These are phyloP conservation scores for Ellobius talpinus DNA, from an alignment of 2,113 vertebrate genomes.

Conservation along the genomic window DNA sequence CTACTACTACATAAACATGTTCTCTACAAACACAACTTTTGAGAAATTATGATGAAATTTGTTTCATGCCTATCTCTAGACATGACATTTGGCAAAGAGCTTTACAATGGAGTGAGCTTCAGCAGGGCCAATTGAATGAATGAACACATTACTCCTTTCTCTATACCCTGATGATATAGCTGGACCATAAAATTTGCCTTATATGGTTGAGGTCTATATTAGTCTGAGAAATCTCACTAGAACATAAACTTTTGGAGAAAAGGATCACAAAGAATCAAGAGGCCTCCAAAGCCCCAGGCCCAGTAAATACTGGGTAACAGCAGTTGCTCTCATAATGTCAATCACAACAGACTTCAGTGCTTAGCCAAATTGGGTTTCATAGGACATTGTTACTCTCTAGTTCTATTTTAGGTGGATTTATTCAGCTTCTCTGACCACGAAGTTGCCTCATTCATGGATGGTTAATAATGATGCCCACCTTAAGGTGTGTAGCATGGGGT, in stretches of 20 bases:
- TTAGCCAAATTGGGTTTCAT: neutral
- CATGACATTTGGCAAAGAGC: neutral
- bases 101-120: neutral
- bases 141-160: neutral
- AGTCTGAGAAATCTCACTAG: neutral
- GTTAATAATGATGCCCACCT: neutral
- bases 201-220: neutral
- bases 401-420: neutral
- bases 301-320: neutral
- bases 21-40: neutral
- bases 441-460: neutral
- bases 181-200: neutral
- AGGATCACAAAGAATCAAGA: neutral
- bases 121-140: neutral
- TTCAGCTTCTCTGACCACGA: neutral
- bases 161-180: neutral
- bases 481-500: neutral
- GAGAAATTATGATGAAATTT: neutral
- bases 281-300: neutral
- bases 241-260: neutral
- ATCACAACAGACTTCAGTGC: neutral
- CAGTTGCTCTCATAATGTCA: neutral
- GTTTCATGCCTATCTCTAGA: neutral
- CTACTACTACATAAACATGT: neutral
- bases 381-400: neutral